Conservation (phyloP, 2,888 invertebrate species). For the Drosophila mercatorum region DNA sequence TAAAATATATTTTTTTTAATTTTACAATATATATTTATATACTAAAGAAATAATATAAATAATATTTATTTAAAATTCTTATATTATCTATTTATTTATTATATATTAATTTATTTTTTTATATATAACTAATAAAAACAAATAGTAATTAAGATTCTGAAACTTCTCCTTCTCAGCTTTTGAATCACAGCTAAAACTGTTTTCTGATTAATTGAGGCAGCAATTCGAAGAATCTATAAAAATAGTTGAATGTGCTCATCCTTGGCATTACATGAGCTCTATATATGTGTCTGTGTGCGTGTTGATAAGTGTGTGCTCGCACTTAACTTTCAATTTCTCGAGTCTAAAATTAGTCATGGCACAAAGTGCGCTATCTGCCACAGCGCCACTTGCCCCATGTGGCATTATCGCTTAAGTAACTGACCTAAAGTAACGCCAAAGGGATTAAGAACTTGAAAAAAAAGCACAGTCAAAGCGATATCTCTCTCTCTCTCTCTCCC, state of each 20-base stretch:
- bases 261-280: neutral
- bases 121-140: neutral
- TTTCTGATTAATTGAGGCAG: neutral
- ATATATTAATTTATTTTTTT: too few relatives aligned
- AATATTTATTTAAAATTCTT: too few relatives aligned
- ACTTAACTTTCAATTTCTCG: constrained; percentile 8
- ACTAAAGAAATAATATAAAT: too few relatives aligned
- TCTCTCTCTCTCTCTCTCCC: neutral
- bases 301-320: neutral
- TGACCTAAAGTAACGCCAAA: constrained; percentile 74
- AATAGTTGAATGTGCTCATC: constrained; percentile 1
- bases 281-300: neutral
- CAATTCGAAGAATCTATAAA: neutral
- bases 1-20: too few relatives aligned
- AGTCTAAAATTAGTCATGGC: constrained; percentile 3
- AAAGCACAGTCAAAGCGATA: constrained; percentile 2
- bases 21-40: too few relatives aligned
- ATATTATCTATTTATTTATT: too few relatives aligned
- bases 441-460: constrained; percentile 49
- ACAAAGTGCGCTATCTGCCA: neutral
- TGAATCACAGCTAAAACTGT: neutral
- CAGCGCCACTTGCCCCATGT: neutral
- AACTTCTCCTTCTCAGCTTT: neutral
- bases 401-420: constrained; percentile 48
- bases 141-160: neutral